A percentile compares a stretch with the other conserved stretches of the same genome.
Conservation (phyloP, 2,113 vertebrate species). For the Turdus rufiventris region DNA sequence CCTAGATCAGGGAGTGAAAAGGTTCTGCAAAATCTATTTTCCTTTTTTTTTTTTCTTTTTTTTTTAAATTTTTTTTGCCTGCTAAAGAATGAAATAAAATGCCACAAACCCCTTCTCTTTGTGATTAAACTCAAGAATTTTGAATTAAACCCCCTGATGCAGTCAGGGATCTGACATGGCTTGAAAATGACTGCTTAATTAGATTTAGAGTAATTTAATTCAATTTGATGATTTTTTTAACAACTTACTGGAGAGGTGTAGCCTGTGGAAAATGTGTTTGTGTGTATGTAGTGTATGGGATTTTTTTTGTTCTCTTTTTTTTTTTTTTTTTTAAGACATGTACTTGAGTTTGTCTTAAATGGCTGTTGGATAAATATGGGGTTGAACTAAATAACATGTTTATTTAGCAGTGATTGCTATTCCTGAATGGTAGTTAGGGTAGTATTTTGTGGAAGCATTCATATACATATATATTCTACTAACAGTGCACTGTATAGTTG, state of each 20-base stretch:
- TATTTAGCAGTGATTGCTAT: not conserved
- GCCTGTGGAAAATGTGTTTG: not conserved
- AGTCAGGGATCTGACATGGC: not conserved
- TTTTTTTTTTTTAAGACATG: not conserved
- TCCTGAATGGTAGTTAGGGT: not conserved
- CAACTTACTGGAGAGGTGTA: not conserved
- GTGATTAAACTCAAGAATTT: not conserved
- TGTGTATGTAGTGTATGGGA: not conserved
- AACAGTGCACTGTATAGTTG: not conserved
- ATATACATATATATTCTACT: not conserved
- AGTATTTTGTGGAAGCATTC: not conserved
- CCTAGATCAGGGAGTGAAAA: not conserved
- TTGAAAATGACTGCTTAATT: not conserved
- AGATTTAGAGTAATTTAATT: not conserved
- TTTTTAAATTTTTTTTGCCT: not conserved
- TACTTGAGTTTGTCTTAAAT: not conserved
- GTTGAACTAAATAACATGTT: not conserved
- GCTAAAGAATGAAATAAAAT: not conserved
- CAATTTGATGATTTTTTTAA: slow-evolving; percentile 10
- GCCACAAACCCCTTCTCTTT: not conserved
- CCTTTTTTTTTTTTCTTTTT: not conserved
- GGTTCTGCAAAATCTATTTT: not conserved
- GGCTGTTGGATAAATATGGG: not conserved
- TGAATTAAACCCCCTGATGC: not conserved
- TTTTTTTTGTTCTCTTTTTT: not conserved